These are phyloP conservation scores for Flexamia atlantica DNA, from an alignment of 2,888 invertebrate genomes.

Conservation along the genomic window DNA sequence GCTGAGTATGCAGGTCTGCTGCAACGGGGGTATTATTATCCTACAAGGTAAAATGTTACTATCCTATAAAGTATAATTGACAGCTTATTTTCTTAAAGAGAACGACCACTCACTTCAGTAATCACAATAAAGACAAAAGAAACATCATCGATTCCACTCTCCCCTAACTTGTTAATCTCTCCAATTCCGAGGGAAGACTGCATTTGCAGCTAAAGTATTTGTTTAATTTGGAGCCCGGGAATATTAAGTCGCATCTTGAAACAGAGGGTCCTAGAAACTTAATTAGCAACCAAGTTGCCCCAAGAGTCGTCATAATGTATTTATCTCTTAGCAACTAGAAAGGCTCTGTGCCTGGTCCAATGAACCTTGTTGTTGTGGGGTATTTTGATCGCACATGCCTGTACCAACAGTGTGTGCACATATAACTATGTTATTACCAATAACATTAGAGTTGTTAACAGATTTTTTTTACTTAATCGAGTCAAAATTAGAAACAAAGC, in stretches of 20 bases:
- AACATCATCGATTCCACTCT: background rate
- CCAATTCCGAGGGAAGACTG: slow-evolving; percentile 23
- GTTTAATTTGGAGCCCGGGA: slow-evolving; percentile 42
- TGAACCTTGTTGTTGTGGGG: slow-evolving; percentile 1
- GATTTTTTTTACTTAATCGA: too few species aligned
- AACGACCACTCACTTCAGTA: background rate
- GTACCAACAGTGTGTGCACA: too few species aligned
- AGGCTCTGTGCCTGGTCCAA: background rate
- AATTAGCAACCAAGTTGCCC: slow-evolving; percentile 53
- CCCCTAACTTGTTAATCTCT: slow-evolving; percentile 23
- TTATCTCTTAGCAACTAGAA: slow-evolving; percentile 33
- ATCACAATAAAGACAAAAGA: background rate
- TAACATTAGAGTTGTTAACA: too few species aligned
- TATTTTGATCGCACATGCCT: too few species aligned
- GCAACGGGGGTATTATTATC: too few species aligned
- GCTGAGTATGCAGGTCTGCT: too few species aligned
- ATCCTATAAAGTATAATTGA: too few species aligned
- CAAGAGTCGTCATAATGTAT: slow-evolving; percentile 56
- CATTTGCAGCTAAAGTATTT: slow-evolving; percentile 39
- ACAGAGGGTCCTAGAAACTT: slow-evolving; percentile 52
- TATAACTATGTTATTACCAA: too few species aligned
- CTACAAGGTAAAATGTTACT: too few species aligned
- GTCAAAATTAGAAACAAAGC: too few species aligned
- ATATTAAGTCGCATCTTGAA: slow-evolving; percentile 49
- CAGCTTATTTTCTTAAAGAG: too few species aligned